Percentiles rank a stretch among this genome's conserved stretches.
Conservation (phyloP, 2,797 vertebrate species). For the Sebastiscus tertius region DNA sequence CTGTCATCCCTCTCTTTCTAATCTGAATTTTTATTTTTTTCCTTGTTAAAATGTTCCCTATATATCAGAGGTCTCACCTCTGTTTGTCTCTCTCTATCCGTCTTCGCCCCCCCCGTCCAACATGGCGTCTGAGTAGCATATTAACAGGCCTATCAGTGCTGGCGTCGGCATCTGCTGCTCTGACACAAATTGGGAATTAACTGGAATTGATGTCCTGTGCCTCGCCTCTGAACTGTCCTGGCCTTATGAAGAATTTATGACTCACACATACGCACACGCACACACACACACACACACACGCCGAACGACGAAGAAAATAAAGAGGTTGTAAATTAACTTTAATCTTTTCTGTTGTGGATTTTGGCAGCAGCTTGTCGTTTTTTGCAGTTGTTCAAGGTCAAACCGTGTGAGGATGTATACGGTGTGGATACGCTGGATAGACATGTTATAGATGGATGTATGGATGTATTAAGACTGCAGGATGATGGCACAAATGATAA, state of each 20-base stretch:
- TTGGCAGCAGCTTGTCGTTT: slow-evolving; percentile 22
- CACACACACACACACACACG: neutral
- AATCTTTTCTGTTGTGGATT: slow-evolving; percentile 32
- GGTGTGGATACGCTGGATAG: too few relatives aligned
- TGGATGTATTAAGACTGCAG: neutral
- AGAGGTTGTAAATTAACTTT: slow-evolving; percentile 57
- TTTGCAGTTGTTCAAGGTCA: slow-evolving; percentile 48
- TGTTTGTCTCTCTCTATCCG: neutral
- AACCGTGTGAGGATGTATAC: neutral
- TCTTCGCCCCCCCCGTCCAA: neutral
- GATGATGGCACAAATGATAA: too few relatives aligned
- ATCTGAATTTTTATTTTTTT: neutral
- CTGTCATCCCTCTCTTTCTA: neutral
- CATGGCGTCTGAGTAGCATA: slow-evolving; percentile 81
- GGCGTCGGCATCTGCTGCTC: slow-evolving; percentile 97
- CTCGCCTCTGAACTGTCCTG: slow-evolving; percentile 94
- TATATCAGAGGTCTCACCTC: slow-evolving; percentile 2
- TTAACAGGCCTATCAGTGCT: slow-evolving; percentile 96
- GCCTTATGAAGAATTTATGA: slow-evolving; percentile 88
- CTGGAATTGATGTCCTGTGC: slow-evolving; percentile 98
- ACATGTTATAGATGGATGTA: neutral
- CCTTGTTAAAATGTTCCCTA: neutral
- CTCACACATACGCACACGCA: neutral
- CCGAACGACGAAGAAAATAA: slow-evolving; percentile 35
- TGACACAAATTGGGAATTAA: slow-evolving; percentile 99